Evolutionary conservation across 2,888 invertebrate species (phyloP), one percentile per base, ranked within the genome.

Genomic region (Panorpa germanica): DNA sequence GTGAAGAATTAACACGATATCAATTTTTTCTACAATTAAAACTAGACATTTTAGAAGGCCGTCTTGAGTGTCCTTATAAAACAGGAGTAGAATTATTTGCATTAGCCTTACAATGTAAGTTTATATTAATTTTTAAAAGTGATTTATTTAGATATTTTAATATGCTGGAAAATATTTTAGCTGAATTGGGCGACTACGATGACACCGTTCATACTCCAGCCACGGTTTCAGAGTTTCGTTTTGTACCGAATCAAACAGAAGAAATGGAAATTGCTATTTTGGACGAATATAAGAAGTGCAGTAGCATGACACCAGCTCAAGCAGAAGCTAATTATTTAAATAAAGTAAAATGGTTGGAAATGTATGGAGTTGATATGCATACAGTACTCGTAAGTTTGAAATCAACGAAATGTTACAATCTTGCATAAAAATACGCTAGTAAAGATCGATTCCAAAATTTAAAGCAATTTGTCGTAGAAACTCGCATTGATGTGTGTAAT

Each of bases 361-460:
- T 91, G 85, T 99, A 95, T 57, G 98, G 96, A 33, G 95, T 98
- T 31, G 96, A 98, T 49, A 93, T 93, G 85, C 95, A 96, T 52
- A 86, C 75, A 40, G 96, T 96, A 25, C 61, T 90, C 49, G 73
- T 73, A 53, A 50, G 50, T 40, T 27, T 11, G 25, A n/a, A n/a
- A n/a, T n/a, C n/a, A n/a, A 3, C 18, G 2, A 13, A 19, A 12
- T 26, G 17, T 11, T 25, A 3, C 5, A 12, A 6, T n/a, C n/a
- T n/a, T 5, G 6, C 11, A n/a, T 25, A 5, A 14, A 25, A 25
- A 25, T 3, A 5, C 3, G n/a, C 5, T 5, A 6, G 2, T 14
- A 12, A 19, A 19, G 16, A 22, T 12, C 32, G 14, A 20, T 26
- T 12, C 19, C 26, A 17, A 10, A 13, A 5, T 7, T n/a, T 30